phyloP scores from a whole-genome alignment of 2,113 vertebrate species.

The Malurus alboscapulatus region DNA sequence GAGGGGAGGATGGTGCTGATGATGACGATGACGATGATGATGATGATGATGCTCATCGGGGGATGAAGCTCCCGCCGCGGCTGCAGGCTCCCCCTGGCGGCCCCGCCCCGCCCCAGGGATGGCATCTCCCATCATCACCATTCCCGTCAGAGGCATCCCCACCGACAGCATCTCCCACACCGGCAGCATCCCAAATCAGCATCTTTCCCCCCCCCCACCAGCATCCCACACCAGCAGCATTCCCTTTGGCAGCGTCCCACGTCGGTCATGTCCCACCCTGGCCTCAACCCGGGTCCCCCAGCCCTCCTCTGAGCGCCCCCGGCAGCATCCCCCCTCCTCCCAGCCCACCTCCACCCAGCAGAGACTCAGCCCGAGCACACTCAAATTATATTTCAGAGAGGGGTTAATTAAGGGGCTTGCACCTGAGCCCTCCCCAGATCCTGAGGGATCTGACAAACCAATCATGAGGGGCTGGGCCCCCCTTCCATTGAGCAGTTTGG shows the following conservation, averaged over 20 bases:
- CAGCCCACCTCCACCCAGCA: not conserved
- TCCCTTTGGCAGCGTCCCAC: not conserved
- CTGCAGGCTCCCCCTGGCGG: slow-evolving; percentile 33
- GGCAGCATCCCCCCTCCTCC: too few relatives aligned
- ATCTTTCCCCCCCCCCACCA: too few relatives aligned
- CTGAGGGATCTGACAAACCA: not conserved
- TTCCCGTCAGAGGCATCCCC: not conserved
- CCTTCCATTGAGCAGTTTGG: too few relatives aligned
- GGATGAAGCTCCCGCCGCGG: not conserved
- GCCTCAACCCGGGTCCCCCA: not conserved
- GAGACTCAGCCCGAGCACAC: not conserved
- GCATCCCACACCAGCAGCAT: not conserved
- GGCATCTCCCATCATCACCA: not conserved
- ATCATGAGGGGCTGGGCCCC: not conserved
- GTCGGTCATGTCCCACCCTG: not conserved
- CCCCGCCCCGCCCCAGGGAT: not conserved
- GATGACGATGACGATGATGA: not conserved
- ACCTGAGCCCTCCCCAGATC: not conserved
- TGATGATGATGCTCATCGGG: not conserved
- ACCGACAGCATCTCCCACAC: fast-evolving
- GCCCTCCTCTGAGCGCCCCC: not conserved
- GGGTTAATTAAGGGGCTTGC: not conserved
- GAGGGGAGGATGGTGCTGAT: not conserved
- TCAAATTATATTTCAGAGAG: not conserved
- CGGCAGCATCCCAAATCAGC: not conserved